Evolutionary conservation across 64 coral and sea anemone genomes (phyloP), one percentile per base, ranked within the genome.

Genomic region (Pocillopora verrucosa): DNA sequence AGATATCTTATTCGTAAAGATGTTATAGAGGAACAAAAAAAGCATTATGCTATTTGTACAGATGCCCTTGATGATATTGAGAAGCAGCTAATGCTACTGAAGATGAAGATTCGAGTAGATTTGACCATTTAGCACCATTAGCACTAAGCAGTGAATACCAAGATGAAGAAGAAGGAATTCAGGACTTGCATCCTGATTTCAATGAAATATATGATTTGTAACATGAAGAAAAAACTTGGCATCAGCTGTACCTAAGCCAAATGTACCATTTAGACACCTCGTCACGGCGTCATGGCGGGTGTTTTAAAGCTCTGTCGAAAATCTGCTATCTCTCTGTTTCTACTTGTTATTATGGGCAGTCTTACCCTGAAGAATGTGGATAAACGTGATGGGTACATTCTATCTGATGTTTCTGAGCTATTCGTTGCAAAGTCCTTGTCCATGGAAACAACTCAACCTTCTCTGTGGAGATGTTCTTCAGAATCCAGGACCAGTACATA

Each of bases 1-100:
- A 34, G 56, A 34, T 76, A 62, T 63, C 22, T 88, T 13, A 2
- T 61, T 22, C 35, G 77, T 25, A 26, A 14, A 70, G 34, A 88
- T 88, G 74, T 25, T 19, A 78, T 88, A 10, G 56, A 62, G 10
- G 34, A 88, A 88, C 65, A 88, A 75, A 88, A 35, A 26, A n/a
- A 88, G 51, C 34, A 88, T 24, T 88, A 77, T 88, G 56, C 87
- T 17, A 88, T 69, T 74, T 62, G 69, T 36, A 64, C 34, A 76
- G 62, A 36, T 38, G 45, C 25, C 74, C 37, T 76, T 76, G 14
- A 16, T 76, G 34, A 76, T 15, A 76, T 38, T 38, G 37, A 76
- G 16, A 76, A 76, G 11, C 61, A 64, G 61, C 61, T 64, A 64
- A 64, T 64, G 61, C 61, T 64, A 64, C 61, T 64, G 61, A 64